phyloP scores from a whole-genome alignment of 2,797 vertebrate species.

The Phylloscopus collybita region DNA sequence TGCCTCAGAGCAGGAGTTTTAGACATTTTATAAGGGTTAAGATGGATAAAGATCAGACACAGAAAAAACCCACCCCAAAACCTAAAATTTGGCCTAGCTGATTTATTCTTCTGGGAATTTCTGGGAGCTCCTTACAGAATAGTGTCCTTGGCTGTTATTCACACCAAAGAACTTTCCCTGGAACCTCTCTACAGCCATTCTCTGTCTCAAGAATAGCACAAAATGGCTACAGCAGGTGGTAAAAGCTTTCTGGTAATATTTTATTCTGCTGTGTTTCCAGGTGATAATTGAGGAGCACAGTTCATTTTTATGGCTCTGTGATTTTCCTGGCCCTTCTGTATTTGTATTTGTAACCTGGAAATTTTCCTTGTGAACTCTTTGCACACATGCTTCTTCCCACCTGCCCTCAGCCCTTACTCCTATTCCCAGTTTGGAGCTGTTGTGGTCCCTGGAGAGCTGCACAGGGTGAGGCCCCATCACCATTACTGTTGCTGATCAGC shows the following conservation, averaged over 20 bases:
- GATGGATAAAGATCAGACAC: not conserved
- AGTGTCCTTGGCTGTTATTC: not conserved
- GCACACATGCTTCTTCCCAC: not conserved
- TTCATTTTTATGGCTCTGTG: not conserved
- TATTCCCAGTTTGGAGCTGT: not conserved
- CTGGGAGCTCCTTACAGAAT: not conserved
- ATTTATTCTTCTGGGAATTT: not conserved
- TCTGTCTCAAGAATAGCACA: not conserved
- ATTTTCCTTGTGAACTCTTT: not conserved
- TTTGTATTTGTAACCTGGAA: not conserved
- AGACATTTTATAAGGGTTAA: not conserved
- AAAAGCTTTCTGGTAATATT: not conserved
- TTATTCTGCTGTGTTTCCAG: not conserved
- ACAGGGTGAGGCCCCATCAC: not conserved
- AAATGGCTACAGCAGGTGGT: not conserved
- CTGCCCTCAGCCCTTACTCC: not conserved
- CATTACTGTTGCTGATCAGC: not conserved
- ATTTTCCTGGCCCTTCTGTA: not conserved
- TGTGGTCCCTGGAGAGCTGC: not conserved
- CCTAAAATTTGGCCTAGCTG: not conserved
- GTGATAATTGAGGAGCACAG: not conserved
- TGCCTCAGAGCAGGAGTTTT: not conserved
- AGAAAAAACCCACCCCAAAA: not conserved
- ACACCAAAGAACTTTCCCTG: not conserved
- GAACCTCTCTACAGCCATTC: not conserved